Evolutionary conservation across 2,113 vertebrate genomes (phyloP), one percentile per base, ranked within the genome.

Genomic region (Lanius ludovicianus): DNA sequence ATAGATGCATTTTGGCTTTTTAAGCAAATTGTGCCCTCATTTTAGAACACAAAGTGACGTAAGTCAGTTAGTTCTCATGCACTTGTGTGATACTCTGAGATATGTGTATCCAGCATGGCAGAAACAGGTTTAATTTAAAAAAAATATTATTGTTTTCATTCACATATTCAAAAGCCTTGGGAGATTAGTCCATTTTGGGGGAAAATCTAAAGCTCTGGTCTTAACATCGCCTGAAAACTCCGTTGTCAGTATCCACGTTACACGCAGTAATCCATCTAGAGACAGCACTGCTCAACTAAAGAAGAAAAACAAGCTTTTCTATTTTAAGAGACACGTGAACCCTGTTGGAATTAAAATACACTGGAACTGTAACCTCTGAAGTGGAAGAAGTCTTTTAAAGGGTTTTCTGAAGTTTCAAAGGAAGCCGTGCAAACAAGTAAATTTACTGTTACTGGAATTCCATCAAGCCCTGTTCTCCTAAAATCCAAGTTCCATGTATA

Each of bases 221-320:
- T 85, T 91, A 70, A 56, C 16, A 12, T 19, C 56, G 35, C 42
- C 64, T 81, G 63, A 90, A 88, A 95, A 55, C 30, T 65, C 44
- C 67, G 50, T 74, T 87, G 70, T 73, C 16, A 24, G 10, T 64
- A 33, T 62, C 70, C 67, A n/a, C 35, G 37, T 86, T 80, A 52
- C 47, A n/a, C 80, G 52, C 59, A 52, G 14, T 47, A 86, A 67
- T 59, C 60, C 55, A 60, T 28, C 79, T 33, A 62, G 55, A 59
- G 67, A 69, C 35, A 35, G 80, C 63, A 82, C 46, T 85, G 37
- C 47, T 88, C 75, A 96, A 86, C 75, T 81, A 70, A 76, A 74
- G 64, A 68, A 87, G 67, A 63, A 95, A 95, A 95, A 87, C 4
- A 28, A 94, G 20, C 80, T 71, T 84, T 95, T 95, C 88, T 96